Conservation (phyloP, 2,797 vertebrate genomes). For the Enteromius afrohamiltoni region DNA sequence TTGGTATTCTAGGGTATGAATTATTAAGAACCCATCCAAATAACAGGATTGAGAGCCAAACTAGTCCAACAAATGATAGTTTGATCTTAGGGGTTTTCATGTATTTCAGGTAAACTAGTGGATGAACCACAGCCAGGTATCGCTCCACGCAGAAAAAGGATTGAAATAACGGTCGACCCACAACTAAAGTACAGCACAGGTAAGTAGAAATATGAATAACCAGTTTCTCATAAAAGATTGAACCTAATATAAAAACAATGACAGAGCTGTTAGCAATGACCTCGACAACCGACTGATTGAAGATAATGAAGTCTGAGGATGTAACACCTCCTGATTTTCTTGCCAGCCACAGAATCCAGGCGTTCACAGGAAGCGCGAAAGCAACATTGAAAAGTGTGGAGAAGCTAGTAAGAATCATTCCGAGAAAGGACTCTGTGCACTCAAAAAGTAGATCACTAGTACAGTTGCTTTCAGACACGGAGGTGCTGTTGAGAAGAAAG, state of each 20-base stretch:
- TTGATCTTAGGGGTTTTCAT: neutral
- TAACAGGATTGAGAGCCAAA: constrained; percentile 10
- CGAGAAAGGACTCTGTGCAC: constrained; percentile 1
- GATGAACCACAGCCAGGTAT: constrained; percentile 44
- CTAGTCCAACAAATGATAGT: neutral
- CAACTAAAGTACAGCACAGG: neutral
- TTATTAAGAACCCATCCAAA: neutral
- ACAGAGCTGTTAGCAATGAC: neutral
- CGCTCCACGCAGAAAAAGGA: constrained; percentile 28
- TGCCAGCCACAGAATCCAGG: constrained; percentile 26
- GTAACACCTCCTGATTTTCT: neutral
- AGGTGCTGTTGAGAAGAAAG: neutral
- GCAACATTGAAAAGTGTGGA: neutral
- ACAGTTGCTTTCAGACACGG: neutral
- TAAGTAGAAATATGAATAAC: neutral
- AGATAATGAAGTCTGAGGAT: neutral
- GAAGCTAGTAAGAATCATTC: neutral
- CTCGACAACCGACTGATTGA: neutral
- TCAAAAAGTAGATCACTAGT: neutral
- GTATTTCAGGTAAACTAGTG: constrained; percentile 37
- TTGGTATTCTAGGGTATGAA: neutral
- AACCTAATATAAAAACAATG: neutral
- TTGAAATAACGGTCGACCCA: constrained; percentile 26
- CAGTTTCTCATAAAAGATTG: neutral
- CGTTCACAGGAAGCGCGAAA: neutral